These are phyloP conservation scores for Myoxocephalus aenaeus DNA, from an alignment of 2,797 vertebrate genomes.

Conservation along the genomic window DNA sequence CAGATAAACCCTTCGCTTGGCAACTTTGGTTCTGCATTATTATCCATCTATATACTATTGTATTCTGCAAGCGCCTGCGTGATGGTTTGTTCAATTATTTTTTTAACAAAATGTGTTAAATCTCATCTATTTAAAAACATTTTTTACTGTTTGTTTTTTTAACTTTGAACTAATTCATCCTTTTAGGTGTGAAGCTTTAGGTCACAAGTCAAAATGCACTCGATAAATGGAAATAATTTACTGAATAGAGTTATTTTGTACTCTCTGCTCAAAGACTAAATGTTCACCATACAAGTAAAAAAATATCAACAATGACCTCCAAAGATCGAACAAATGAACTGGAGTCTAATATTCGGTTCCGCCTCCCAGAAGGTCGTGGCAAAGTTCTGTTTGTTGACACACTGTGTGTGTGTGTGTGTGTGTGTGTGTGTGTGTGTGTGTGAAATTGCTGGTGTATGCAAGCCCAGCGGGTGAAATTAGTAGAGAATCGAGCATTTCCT, in stretches of 20 bases:
- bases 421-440: slow-evolving; percentile 10
- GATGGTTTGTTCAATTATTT: too few species aligned
- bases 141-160: too few species aligned
- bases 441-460: slow-evolving; percentile 40
- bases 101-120: too few species aligned
- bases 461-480: slow-evolving; percentile 59
- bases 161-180: too few species aligned
- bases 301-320: slow-evolving; percentile 8
- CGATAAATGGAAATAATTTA: neutral
- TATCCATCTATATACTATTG: neutral
- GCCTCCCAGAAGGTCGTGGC: slow-evolving; percentile 14
- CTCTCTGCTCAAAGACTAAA: neutral
- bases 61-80: too few species aligned
- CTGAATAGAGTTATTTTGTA: neutral
- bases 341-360: neutral
- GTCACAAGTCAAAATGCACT: neutral
- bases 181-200: neutral
- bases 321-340: slow-evolving; percentile 17
- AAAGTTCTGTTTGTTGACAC: slow-evolving; percentile 24
- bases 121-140: too few species aligned
- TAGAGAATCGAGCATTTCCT: slow-evolving; percentile 64
- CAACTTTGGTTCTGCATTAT: neutral
- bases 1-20: too few species aligned
- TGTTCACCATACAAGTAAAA: neutral
- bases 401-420: neutral